Percentiles rank a stretch among this genome's conserved stretches.
Evolutionary conservation across 1,140 invertebrate genomes (phyloP).

Genomic region (Brachionus manjavacas): DNA sequence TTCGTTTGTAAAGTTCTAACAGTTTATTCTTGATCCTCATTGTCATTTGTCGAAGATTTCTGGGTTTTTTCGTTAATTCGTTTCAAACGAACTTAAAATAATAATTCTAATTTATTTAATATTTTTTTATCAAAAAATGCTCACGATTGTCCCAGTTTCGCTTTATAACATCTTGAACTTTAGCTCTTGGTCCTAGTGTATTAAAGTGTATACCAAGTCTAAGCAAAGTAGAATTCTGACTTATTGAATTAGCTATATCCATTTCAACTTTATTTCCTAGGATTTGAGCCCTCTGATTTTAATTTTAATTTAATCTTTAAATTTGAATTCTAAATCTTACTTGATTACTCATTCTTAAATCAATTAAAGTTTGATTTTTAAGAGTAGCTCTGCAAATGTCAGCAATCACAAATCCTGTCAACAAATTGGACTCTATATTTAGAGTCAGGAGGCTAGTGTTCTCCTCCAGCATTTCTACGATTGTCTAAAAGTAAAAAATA

Average conservation of each 20-base stretch:
- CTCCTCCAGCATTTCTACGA: constrained; percentile 70
- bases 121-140: background rate
- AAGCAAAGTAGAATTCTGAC: constrained; percentile 83
- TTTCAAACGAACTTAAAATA: constrained; percentile 25
- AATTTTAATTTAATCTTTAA: background rate
- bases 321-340: constrained; percentile 60
- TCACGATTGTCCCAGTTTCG: constrained; percentile 78
- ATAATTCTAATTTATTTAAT: background rate
- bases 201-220: constrained; percentile 88
- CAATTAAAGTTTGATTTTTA: constrained; percentile 76
- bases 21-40: background rate
- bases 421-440: constrained; percentile 93
- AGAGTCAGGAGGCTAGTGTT: constrained; percentile 81
- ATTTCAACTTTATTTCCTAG: constrained; percentile 96
- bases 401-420: constrained; percentile 72
- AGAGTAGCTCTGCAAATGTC: constrained; percentile 77
- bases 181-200: constrained; percentile 87
- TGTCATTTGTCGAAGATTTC: background rate
- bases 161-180: constrained; percentile 84
- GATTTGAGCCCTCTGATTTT: constrained; percentile 75
- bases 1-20: background rate
- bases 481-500: background rate
- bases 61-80: background rate
- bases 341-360: constrained; percentile 91
- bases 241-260: constrained; percentile 86